Percentiles rank a stretch among this genome's conserved stretches.
Evolutionary conservation across 2,888 invertebrate genomes (phyloP).

Genomic region (Autographa pulchrina): DNA sequence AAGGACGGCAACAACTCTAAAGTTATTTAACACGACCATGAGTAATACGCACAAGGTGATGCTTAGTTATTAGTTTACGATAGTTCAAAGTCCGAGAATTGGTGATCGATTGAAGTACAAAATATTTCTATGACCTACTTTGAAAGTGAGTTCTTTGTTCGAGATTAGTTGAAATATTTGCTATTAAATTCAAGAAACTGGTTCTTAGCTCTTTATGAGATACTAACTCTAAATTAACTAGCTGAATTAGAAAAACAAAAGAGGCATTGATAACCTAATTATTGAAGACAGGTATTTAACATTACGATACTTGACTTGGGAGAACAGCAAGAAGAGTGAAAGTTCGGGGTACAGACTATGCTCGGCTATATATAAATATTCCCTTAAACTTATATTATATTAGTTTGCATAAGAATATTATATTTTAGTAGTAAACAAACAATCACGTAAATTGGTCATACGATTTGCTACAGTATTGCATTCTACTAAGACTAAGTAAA

Average conservation of each 20-base stretch:
- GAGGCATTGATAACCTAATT: too few relatives aligned
- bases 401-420: neutral
- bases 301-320: too few relatives aligned
- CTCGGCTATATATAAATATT: too few relatives aligned
- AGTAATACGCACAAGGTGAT: neutral
- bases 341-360: too few relatives aligned
- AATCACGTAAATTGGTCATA: neutral
- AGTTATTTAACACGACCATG: slow-evolving; percentile 5
- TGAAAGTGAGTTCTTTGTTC: neutral
- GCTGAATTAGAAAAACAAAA: too few relatives aligned
- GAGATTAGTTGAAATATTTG: too few relatives aligned
- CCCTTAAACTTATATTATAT: neutral
- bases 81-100: neutral
- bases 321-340: too few relatives aligned
- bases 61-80: neutral
- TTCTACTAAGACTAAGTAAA: neutral
- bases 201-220: too few relatives aligned
- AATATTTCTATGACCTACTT: neutral
- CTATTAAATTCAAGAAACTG: too few relatives aligned
- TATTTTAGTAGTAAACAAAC: neutral
- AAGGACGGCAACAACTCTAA: slow-evolving; percentile 64
- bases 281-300: too few relatives aligned
- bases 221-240: too few relatives aligned
- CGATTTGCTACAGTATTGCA: neutral
- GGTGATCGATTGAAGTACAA: neutral